Percentiles rank a stretch among this genome's conserved stretches.
Conservation (phyloP, 2,797 vertebrate genomes). For the Hyperoplus lanceolatus region DNA sequence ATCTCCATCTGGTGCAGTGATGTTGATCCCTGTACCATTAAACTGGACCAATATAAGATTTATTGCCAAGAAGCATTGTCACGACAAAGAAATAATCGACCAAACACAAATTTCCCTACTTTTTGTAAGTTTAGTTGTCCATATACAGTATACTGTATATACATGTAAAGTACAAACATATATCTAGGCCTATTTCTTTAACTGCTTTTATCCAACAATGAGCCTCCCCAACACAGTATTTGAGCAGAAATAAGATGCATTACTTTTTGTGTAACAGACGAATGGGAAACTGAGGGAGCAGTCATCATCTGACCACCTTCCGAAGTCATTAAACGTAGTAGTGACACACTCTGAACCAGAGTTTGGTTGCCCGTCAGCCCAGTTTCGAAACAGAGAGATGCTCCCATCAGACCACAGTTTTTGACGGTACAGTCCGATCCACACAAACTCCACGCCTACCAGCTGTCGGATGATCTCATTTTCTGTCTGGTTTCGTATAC, state of each 20-base stretch:
- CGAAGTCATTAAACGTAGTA: neutral
- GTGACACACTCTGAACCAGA: neutral
- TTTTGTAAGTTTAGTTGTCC: no score
- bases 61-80: no score
- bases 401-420: constrained; percentile 61
- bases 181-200: neutral
- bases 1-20: no score
- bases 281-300: constrained; percentile 33
- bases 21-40: no score
- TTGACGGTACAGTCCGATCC: constrained; percentile 54
- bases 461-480: constrained; percentile 11
- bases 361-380: neutral
- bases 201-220: neutral
- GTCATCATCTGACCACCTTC: constrained; percentile 41
- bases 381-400: constrained; percentile 37
- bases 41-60: no score
- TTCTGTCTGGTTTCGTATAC: constrained; percentile 45
- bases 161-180: no score
- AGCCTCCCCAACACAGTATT: neutral
- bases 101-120: no score
- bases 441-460: neutral
- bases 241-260: neutral
- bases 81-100: no score
- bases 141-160: no score
- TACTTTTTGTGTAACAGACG: constrained; percentile 59